A percentile compares a stretch with the other conserved stretches of the same genome.
phyloP scores from a whole-genome alignment of 2,888 invertebrate genomes.

The Unio pictorum region DNA sequence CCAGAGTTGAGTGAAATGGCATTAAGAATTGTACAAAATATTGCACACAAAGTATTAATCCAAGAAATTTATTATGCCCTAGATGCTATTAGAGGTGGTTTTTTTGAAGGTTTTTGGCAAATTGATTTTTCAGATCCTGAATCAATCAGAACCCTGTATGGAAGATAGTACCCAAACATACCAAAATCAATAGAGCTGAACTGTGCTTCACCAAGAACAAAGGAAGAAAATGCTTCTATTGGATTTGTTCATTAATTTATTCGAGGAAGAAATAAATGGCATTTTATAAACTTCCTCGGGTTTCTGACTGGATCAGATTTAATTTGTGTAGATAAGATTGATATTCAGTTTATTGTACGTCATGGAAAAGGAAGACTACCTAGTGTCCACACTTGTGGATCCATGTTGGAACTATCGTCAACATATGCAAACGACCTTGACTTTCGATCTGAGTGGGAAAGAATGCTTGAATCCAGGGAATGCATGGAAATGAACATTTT shows the following conservation, averaged over 20 bases:
- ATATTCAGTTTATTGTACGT: neutral
- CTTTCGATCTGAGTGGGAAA: slow-evolving; percentile 14
- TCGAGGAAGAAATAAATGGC: slow-evolving; percentile 7
- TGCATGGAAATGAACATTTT: slow-evolving; percentile 7
- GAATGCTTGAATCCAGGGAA: slow-evolving; percentile 3
- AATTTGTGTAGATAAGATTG: too few relatives aligned
- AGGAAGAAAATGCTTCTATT: slow-evolving; percentile 5
- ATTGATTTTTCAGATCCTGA: too few relatives aligned
- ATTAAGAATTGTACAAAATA: slow-evolving; percentile 6
- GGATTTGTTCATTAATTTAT: slow-evolving; percentile 11
- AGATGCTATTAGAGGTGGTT: slow-evolving; percentile 7
- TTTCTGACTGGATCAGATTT: slow-evolving; percentile 1
- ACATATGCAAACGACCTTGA: slow-evolving; percentile 12
- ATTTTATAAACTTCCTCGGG: slow-evolving; percentile 2
- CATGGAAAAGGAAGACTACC: slow-evolving; percentile 10
- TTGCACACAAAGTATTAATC: slow-evolving; percentile 11
- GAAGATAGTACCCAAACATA: neutral
- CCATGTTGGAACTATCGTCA: slow-evolving; percentile 9
- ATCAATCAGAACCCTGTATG: too few relatives aligned
- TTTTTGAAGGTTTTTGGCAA: neutral
- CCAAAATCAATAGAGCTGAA: slow-evolving; percentile 1
- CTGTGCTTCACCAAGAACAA: too few relatives aligned
- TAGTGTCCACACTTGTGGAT: slow-evolving; percentile 16
- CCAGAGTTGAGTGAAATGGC: too few relatives aligned
- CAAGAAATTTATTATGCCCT: slow-evolving; percentile 17